A percentile compares a stretch with the other conserved stretches of the same genome.
phyloP scores from a whole-genome alignment of 2,888 invertebrate species.

The Zaprionus lineosus region DNA sequence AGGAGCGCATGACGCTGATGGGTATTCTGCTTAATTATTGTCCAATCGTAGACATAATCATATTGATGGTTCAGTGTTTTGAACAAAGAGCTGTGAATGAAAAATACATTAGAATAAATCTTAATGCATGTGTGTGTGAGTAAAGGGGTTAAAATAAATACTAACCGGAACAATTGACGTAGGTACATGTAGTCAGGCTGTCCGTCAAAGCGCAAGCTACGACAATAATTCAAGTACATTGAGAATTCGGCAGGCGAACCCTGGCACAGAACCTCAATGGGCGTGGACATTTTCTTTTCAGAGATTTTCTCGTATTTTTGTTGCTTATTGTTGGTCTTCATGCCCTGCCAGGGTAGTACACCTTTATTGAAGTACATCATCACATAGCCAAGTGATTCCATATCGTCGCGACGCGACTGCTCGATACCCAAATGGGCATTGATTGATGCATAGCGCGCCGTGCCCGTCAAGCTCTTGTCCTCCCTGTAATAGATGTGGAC shows the following conservation, averaged over 20 bases:
- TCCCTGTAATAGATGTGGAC: conserved; percentile 97
- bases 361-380: conserved; percentile 99
- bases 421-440: conserved; percentile 99
- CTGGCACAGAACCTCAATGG: conserved; percentile 98
- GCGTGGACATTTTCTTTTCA: conserved; percentile 99
- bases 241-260: conserved; percentile 99
- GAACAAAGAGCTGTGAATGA: conserved; percentile 96
- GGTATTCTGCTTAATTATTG: conserved; percentile 96
- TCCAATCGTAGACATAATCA: conserved; percentile 99
- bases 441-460: conserved; percentile 98
- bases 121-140: too few species aligned
- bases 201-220: conserved; percentile 98
- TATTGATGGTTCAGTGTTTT: conserved; percentile 99
- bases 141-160: neutral
- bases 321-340: conserved; percentile 98
- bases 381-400: conserved; percentile 99
- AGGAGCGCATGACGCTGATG: conserved; percentile 81
- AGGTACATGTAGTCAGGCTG: conserved; percentile 99
- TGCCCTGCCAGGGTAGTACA: conserved; percentile 97
- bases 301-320: conserved; percentile 99
- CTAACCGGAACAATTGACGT: conserved; percentile 88
- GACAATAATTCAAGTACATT: conserved; percentile 99
- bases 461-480: conserved; percentile 97
- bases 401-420: conserved; percentile 98
- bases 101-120: too few species aligned